Base-by-base conservation (phyloP, 2,797 vertebrate species). In the Echeneis naucrates region DNA sequence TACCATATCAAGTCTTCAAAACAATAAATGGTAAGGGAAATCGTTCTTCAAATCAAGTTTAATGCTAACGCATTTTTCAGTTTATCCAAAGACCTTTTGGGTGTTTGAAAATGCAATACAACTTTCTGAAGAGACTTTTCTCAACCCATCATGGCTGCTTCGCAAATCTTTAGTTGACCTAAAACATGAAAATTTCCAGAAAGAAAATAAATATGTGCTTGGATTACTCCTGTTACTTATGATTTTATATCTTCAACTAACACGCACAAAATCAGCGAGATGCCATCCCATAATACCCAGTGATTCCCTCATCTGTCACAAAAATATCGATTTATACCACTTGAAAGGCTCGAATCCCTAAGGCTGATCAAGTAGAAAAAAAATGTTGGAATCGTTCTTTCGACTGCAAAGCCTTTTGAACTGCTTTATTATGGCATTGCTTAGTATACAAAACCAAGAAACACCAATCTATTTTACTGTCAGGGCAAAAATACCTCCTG, bases 401-500 rank as follows among this genome's bases (percentile, higher is more conserved):
- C 59, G 62, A 68, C 26, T 42, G 53, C 10, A 75, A 70, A 80
- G 45, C 26, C 70, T 79, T 79, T 68, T 80, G 78, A 77, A 72
- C 33, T 16, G 38, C 48, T 61, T 68, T 59, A 47, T 60, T 33
- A 63, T 62, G 74, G 33, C 30, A 63, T 35, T 35, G 35, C 68
- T 55, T 68, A 80, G 58, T 54, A 67, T 30, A 82, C 55, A 82
- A 75, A 82, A 80, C 71, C 21, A 66, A 75, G 53, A 81, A 78
- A 85, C 32, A 82, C 78, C 76, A 86, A 77, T 67, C n/a, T 33
- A 58, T 75, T 77, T 54, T 73, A 72, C 78, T 73, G 70, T 77
- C 48, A 48, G 72, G 27, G 52, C 47, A 72, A 57, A 87, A 68
- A 77, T 62, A 74, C 75, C 88, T 86, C 89, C 85, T 67, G 81